Evolutionary conservation across 64 coral and sea anemone genomes (phyloP).

Genomic region (Dendronephthya gigantea): DNA sequence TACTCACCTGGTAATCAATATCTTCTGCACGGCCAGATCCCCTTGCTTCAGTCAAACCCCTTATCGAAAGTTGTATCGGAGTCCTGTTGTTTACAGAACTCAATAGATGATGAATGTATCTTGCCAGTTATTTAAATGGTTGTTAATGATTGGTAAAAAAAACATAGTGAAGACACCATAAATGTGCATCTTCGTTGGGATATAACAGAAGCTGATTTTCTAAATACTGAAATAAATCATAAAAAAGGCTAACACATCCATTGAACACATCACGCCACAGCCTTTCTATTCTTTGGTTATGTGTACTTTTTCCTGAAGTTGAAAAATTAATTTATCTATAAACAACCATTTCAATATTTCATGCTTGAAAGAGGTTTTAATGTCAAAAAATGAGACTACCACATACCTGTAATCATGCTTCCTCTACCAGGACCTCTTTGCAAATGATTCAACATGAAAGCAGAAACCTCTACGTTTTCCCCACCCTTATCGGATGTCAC

Average conservation of each 20-base stretch:
- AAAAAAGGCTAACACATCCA: conserved; percentile 29
- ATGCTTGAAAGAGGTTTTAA: no score
- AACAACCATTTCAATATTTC: no score
- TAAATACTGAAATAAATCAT: conserved; percentile 13
- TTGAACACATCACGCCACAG: conserved; percentile 27
- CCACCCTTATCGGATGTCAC: conserved; percentile 6
- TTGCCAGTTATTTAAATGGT: conserved; percentile 17
- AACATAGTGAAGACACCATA: conserved; percentile 28
- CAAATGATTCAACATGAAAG: conserved; percentile 18
- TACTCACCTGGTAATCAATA: conserved; percentile 11
- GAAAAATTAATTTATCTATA: no score
- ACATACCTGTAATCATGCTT: neutral
- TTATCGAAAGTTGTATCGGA: conserved; percentile 24
- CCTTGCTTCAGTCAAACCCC: conserved; percentile 17
- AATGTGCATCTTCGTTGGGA: conserved; percentile 18
- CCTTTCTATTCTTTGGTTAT: conserved; percentile 33
- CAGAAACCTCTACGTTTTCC: conserved; percentile 14
- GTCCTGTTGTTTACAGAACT: conserved; percentile 26
- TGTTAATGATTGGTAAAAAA: conserved; percentile 21
- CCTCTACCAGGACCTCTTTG: neutral
- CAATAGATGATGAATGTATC: conserved; percentile 20
- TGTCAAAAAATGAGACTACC: no score
- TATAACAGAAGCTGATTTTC: conserved; percentile 16
- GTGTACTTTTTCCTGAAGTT: conserved; percentile 23
- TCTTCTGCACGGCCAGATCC: conserved; percentile 12